A percentile compares a stretch with the other conserved stretches of the same genome.
Evolutionary conservation across 2,113 vertebrate genomes (phyloP).

Genomic region (Myrmophylax atrothorax): DNA sequence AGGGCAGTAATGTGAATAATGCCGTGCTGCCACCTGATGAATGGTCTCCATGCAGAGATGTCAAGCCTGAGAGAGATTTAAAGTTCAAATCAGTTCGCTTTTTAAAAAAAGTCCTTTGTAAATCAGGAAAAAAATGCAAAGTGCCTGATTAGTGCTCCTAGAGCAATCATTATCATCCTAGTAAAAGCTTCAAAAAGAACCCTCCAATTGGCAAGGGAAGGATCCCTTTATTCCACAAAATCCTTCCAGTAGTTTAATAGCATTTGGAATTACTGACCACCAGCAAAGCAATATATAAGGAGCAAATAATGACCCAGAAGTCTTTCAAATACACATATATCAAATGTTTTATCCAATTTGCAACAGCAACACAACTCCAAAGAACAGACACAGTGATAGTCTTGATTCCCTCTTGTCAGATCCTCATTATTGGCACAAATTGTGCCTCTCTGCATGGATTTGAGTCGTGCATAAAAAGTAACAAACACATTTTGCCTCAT

Average conservation of each 20-base stretch:
- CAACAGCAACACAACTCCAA: neutral
- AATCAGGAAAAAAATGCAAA: neutral
- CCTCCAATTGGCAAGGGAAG: neutral
- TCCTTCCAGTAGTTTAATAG: neutral
- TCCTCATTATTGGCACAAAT: neutral
- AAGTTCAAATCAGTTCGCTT: conserved; percentile 4
- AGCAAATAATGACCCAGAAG: too few relatives aligned
- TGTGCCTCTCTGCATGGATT: neutral
- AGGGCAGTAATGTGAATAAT: neutral
- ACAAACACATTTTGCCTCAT: neutral
- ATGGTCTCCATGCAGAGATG: neutral
- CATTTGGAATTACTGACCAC: neutral
- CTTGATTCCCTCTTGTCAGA: neutral
- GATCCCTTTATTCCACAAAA: neutral
- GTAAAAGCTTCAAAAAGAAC: neutral
- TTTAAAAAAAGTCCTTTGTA: neutral
- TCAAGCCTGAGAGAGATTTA: neutral
- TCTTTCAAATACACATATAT: too few relatives aligned
- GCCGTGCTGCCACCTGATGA: neutral
- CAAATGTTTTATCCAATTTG: neutral
- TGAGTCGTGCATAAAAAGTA: neutral
- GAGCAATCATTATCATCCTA: neutral
- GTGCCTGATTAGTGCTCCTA: neutral
- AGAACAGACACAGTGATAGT: neutral
- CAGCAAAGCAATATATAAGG: too few relatives aligned